Base-by-base conservation (phyloP, 2,888 invertebrate species). In the Apodemia mormo region DNA sequence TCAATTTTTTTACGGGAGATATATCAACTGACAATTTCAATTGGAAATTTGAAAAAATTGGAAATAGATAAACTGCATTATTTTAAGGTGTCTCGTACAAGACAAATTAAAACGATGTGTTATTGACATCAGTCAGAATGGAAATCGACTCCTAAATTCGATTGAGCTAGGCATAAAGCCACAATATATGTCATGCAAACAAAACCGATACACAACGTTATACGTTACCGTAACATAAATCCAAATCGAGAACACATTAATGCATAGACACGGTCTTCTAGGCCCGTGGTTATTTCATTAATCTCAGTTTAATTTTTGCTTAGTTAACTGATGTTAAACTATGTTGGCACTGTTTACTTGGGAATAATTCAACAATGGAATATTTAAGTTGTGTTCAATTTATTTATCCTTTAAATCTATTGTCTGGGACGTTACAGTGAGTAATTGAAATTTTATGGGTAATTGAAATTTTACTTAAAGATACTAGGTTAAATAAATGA, bases 271-370 rank as follows among this genome's bases (percentile, higher is more conserved):
- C 78, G 84, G 69, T 75, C 76, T 71, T 75, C 75, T 76, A 75
- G 78, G 78, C 77, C 74, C 75, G 78, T 70, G 80, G 81, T 82
- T 81, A 83, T 82, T 79, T 82, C 81, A 82, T 84, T 84, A 83
- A 83, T 84, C 84, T 79, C 72, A 74, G 76, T 78, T 80, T 80
- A 85, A 84, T 84, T 81, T 83, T 84, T 84, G 82, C 83, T 78
- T 79, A 81, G 82, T 81, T 81, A 81, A 80, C 76, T 74, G 75
- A 73, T 76, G 79, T 78, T 77, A 77, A 77, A 61, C 30, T 61
- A 30, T 61, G 61, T 14, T 61, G 61, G 61, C 61, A 12, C 12
- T 30, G 30, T 30, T 61, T 61, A 61, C 61, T 30, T 12, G 33
- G 14, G 61, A 29, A 30, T 29, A 61, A 61, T 61, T 30, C 12